phyloP scores from a whole-genome alignment of 1,140 invertebrate genomes.

The Solenopsis invicta region DNA sequence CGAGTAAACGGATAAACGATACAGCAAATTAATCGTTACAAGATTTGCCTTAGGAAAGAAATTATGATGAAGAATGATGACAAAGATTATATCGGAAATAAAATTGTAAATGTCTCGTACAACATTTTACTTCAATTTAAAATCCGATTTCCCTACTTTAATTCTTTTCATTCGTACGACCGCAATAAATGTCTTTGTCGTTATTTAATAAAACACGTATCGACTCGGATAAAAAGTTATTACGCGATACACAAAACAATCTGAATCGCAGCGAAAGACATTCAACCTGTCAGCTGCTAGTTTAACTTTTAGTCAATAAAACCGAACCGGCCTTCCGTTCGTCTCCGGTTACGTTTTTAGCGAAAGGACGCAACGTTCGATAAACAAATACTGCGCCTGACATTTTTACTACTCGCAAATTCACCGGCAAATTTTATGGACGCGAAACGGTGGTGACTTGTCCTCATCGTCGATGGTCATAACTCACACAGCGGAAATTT shows the following conservation, averaged over 20 bases:
- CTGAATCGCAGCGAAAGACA: constrained; percentile 20
- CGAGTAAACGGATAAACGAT: background rate
- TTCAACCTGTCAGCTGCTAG: constrained; percentile 5
- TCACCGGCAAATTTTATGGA: background rate
- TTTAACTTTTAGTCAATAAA: constrained; percentile 49
- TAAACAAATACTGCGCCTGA: constrained; percentile 3
- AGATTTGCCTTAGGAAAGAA: background rate
- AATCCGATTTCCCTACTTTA: constrained; percentile 1
- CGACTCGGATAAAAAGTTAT: background rate
- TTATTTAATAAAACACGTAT: constrained; percentile 37
- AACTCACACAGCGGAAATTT: constrained; percentile 16
- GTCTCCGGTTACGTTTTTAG: constrained; percentile 13
- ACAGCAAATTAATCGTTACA: background rate
- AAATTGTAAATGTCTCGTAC: background rate
- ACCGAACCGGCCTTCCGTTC: background rate
- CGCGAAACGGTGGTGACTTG: background rate
- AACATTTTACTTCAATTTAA: constrained; percentile 11
- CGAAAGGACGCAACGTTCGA: constrained; percentile 5
- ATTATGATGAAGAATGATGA: background rate
- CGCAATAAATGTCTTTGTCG: background rate
- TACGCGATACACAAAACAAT: constrained; percentile 25
- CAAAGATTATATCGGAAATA: background rate
- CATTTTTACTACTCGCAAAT: constrained; percentile 33
- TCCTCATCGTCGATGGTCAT: background rate
- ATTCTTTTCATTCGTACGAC: background rate